Percentiles rank a stretch among this genome's conserved stretches.
phyloP scores from a whole-genome alignment of 92 coral and sea anemone species.

The Blastomussa wellsi region DNA sequence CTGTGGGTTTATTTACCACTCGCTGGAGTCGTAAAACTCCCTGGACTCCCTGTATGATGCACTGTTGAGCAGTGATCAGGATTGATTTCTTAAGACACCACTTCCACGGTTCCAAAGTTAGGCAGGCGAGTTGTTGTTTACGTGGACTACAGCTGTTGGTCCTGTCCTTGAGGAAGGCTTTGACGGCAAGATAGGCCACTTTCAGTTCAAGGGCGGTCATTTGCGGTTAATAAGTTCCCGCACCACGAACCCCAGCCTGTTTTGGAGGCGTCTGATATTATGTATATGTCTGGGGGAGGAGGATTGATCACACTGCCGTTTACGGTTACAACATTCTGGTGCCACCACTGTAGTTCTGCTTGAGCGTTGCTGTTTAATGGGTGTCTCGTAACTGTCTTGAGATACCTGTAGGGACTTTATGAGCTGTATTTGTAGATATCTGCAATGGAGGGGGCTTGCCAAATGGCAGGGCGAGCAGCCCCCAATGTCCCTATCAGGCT shows the following conservation, averaged over 20 bases:
- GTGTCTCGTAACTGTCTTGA: conserved; percentile 44
- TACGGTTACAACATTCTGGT: conserved; percentile 18
- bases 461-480: conserved; percentile 45
- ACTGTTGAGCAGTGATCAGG: conserved; percentile 46
- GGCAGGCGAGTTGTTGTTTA: background rate
- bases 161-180: too few species aligned
- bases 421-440: conserved; percentile 41
- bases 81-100: too few species aligned
- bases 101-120: conserved; percentile 34
- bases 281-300: conserved; percentile 38
- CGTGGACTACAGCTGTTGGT: too few species aligned
- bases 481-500: conserved; percentile 27
- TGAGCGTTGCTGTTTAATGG: conserved; percentile 26
- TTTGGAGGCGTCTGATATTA: conserved; percentile 37
- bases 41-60: too few species aligned
- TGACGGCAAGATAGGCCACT: too few species aligned
- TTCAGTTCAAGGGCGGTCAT: conserved; percentile 43
- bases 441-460: conserved; percentile 42
- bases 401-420: too few species aligned
- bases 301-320: conserved; percentile 37
- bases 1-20: too few species aligned
- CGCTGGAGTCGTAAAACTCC: too few species aligned
- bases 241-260: conserved; percentile 45
- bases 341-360: conserved; percentile 41
- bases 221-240: conserved; percentile 16